Percentiles rank a stretch among this genome's conserved stretches.
Evolutionary conservation across 2,113 vertebrate species (phyloP).

Genomic region (Bettongia penicillata): DNA sequence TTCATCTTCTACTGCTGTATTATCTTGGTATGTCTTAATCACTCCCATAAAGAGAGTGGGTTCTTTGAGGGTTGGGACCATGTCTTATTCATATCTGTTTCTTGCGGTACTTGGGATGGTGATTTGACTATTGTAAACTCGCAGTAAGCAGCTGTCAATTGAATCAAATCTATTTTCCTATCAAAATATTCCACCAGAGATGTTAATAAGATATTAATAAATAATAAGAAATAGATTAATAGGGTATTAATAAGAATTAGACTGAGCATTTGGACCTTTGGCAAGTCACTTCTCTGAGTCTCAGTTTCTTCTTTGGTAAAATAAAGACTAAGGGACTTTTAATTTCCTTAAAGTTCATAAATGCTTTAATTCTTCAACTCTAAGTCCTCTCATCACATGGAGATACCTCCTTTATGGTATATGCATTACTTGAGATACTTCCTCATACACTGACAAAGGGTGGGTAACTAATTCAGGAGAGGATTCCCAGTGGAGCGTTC

Average conservation of each 20-base stretch:
- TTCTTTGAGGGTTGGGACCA: background rate
- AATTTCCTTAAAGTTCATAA: background rate
- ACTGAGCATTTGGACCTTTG: background rate
- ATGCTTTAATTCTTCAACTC: background rate
- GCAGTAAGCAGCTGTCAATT: background rate
- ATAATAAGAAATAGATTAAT: no score
- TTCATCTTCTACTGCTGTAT: background rate
- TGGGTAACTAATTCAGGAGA: conserved; percentile 20
- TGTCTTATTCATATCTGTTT: background rate
- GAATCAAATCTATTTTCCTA: background rate
- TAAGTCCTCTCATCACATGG: background rate
- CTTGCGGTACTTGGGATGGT: background rate
- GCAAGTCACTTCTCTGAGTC: no score
- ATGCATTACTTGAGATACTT: conserved; percentile 20
- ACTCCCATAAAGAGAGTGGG: background rate
- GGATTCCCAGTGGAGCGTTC: background rate
- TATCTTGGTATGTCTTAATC: background rate
- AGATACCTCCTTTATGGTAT: background rate
- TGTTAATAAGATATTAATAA: background rate
- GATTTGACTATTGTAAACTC: background rate
- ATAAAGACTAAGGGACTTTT: background rate
- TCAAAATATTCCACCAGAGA: background rate
- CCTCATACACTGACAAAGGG: background rate
- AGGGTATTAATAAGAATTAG: background rate
- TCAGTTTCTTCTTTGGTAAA: no score